These are phyloP conservation scores for Punctoribates punctum DNA, from an alignment of 2,888 invertebrate species.

Conservation along the genomic window DNA sequence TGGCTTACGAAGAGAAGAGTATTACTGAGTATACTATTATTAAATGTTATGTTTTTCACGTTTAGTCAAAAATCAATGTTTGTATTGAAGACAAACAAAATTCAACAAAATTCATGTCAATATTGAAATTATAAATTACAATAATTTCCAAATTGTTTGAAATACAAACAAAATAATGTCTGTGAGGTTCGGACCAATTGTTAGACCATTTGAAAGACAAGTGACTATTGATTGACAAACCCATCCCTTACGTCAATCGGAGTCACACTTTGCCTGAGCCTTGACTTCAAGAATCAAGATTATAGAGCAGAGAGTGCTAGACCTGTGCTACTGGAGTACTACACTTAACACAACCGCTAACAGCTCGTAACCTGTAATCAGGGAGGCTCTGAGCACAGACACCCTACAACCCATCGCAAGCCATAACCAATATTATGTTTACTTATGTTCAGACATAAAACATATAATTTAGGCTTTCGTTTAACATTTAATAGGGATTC, in stretches of 20 bases:
- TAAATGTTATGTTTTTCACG: constrained; percentile 2
- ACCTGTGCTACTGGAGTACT: constrained; percentile 27
- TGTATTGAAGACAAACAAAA: background rate
- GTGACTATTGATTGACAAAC: constrained; percentile 34
- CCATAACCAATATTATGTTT: constrained; percentile 29
- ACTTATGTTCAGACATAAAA: constrained; percentile 27
- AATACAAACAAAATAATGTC: constrained; percentile 19
- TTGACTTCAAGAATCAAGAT: background rate
- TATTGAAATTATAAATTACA: constrained; percentile 29
- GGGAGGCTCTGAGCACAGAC: constrained; percentile 18
- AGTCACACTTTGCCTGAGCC: constrained; percentile 31
- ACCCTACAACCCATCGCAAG: constrained; percentile 29
- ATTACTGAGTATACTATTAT: too few species aligned
- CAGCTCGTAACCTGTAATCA: constrained; percentile 38
- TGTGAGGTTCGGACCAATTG: background rate
- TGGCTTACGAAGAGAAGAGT: too few species aligned
- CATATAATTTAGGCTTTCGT: constrained; percentile 27
- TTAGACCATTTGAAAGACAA: background rate
- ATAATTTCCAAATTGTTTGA: constrained; percentile 24
- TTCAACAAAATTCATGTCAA: constrained; percentile 23
- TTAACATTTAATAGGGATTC: constrained; percentile 29
- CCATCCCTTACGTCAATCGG: background rate
- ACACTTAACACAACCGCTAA: constrained; percentile 33
- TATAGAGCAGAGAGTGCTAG: background rate
- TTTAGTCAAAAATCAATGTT: constrained; percentile 1